Evolutionary conservation across 2,113 vertebrate species (phyloP).

Genomic region (Ammodytes dubius): DNA sequence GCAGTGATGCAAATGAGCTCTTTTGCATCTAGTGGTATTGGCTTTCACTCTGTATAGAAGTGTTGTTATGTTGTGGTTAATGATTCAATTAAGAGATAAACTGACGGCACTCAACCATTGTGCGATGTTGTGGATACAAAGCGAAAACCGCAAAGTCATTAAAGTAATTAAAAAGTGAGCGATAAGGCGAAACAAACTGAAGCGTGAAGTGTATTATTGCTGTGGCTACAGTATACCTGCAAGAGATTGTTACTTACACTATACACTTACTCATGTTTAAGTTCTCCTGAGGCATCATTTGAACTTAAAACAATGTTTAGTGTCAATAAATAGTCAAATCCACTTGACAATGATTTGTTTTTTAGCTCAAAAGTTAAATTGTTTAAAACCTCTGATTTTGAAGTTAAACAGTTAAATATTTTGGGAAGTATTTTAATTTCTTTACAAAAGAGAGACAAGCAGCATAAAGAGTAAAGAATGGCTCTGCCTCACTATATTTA

Average conservation of each 20-base stretch:
- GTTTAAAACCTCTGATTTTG: neutral
- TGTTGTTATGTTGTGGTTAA: neutral
- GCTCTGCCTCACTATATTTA: neutral
- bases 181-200: neutral
- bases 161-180: neutral
- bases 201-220: neutral
- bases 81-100: neutral
- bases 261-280: neutral
- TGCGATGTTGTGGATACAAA: neutral
- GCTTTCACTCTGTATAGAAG: neutral
- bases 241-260: no score
- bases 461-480: no score
- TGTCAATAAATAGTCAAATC: neutral
- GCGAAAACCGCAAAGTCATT: neutral
- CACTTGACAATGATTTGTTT: no score
- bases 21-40: conserved; percentile 15
- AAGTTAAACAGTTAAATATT: neutral
- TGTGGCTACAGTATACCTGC: neutral
- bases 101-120: neutral
- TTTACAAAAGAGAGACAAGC: neutral
- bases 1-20: neutral
- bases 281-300: neutral
- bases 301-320: neutral
- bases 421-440: neutral
- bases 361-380: neutral